phyloP scores from a whole-genome alignment of 2,797 vertebrate genomes.

The Microctenopoma lineatum region DNA sequence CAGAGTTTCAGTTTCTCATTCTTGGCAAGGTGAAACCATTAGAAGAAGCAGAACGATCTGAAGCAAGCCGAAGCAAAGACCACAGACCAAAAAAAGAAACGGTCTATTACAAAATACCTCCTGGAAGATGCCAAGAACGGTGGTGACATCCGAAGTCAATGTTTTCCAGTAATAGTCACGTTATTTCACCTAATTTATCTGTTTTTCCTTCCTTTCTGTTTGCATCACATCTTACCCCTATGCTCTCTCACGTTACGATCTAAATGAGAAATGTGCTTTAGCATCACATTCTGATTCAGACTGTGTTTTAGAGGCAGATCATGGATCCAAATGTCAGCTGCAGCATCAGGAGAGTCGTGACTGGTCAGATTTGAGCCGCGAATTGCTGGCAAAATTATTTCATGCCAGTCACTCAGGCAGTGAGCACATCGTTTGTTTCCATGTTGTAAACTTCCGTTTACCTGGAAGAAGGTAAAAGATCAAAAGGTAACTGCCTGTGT shows the following conservation, averaged over 20 bases:
- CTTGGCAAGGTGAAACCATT: not conserved
- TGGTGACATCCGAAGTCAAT: not conserved
- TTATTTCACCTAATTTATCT: too few species aligned
- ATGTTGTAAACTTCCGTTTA: constrained; percentile 46
- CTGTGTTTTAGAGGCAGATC: not conserved
- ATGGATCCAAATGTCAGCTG: constrained; percentile 16
- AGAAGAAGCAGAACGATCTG: not conserved
- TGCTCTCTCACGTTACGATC: constrained; percentile 3
- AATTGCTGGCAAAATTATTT: constrained; percentile 24
- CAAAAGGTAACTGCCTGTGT: constrained; percentile 64
- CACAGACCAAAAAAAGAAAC: not conserved
- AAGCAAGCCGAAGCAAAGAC: not conserved
- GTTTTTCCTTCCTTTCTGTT: not conserved
- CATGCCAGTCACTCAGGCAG: constrained; percentile 6
- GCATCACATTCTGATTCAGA: constrained; percentile 28
- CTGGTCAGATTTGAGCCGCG: constrained; percentile 10
- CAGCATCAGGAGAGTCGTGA: constrained; percentile 3
- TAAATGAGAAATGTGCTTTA: constrained; percentile 27
- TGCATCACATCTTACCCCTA: not conserved
- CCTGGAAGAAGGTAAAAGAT: constrained; percentile 37
- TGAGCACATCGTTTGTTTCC: constrained; percentile 35
- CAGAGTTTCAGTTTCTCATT: not conserved
- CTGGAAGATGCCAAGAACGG: not conserved
- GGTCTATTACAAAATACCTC: constrained; percentile 4
- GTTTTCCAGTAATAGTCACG: not conserved